Base-by-base conservation (phyloP, 1,140 invertebrate species). In the Ephestia elutella region DNA sequence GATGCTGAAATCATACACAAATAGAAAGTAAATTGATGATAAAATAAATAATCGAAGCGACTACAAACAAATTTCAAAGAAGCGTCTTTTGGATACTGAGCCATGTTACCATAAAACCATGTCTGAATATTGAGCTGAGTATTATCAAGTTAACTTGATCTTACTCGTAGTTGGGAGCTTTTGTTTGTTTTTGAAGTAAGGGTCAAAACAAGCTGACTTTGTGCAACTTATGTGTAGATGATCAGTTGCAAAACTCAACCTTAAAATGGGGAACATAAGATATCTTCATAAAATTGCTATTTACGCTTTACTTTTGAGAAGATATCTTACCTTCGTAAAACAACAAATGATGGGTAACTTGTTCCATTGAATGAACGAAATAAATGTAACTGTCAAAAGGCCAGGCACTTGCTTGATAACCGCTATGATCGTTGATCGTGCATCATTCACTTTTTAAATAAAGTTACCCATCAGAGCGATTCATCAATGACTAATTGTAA, bases 1-100 rank as follows among this genome's bases (percentile, higher is more conserved):
- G 61, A 72, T 78, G 80, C 77, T 82, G 73, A 73, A 80, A 85
- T 76, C 66, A 74, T 86, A 85, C 73, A 85, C 75, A 86, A 80
- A 82, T 78, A 78, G 74, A 78, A 72, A 75, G 63, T 57, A 66
- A n/a, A 70, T 73, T 62, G 60, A 70, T 67, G 66, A 75, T 73
- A 73, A 71, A 76, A 75, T 74, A 80, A 74, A 73, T 73, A 59
- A 76, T 66, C 49, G 57, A 72, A 76, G 73, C 73, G 44, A 66
- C 73, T 75, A 75, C 73, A 62, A 71, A 73, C 53, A 59, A 71
- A 69, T 62, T 62, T 62, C 19, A 57, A 65, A 78, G 59, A 85
- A 86, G 83, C 84, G 57, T 68, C 71, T 73, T 79, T 20, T 25
- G 18, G 50, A 13, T 53, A 53, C 21, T 53, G 50, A 53, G 50